These are phyloP conservation scores for Beris chalybata DNA, from an alignment of 2,888 invertebrate genomes.

Conservation along the genomic window DNA sequence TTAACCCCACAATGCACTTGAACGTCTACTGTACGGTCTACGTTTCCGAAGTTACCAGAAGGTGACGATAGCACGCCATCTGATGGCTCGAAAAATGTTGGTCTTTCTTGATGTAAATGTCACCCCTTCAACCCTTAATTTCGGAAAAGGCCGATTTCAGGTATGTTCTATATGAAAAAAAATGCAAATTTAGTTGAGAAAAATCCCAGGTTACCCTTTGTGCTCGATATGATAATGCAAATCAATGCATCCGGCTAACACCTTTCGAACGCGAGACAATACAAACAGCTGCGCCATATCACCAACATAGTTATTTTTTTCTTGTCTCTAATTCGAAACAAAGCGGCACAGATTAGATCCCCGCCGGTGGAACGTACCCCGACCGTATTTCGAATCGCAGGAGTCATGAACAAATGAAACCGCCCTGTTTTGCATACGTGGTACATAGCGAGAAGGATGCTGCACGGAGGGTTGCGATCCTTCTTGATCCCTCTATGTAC, in stretches of 20 bases:
- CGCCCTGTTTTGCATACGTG: conserved; percentile 29
- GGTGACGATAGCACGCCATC: neutral
- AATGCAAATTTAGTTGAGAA: conserved; percentile 16
- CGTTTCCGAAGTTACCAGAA: neutral
- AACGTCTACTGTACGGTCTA: conserved; percentile 1
- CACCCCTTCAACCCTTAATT: neutral
- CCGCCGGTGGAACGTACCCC: neutral
- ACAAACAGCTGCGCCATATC: conserved; percentile 19
- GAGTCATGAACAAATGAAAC: conserved; percentile 28
- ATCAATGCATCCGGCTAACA: neutral
- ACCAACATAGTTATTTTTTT: conserved; percentile 4
- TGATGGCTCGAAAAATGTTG: too few relatives aligned
- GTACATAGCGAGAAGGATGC: conserved; percentile 18
- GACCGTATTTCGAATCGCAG: neutral
- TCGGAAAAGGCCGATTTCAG: conserved; percentile 2
- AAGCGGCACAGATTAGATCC: conserved; percentile 20
- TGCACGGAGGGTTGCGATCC: conserved; percentile 14
- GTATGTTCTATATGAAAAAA: neutral
- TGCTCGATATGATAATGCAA: conserved; percentile 2
- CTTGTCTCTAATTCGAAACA: conserved; percentile 22
- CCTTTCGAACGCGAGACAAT: neutral
- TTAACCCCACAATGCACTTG: conserved; percentile 32
- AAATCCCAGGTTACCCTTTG: neutral
- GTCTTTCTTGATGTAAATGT: too few relatives aligned
- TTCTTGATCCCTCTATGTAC: conserved; percentile 11